These are phyloP conservation scores for Adelphocoris suturalis DNA, from an alignment of 2,888 invertebrate species.

Conservation along the genomic window DNA sequence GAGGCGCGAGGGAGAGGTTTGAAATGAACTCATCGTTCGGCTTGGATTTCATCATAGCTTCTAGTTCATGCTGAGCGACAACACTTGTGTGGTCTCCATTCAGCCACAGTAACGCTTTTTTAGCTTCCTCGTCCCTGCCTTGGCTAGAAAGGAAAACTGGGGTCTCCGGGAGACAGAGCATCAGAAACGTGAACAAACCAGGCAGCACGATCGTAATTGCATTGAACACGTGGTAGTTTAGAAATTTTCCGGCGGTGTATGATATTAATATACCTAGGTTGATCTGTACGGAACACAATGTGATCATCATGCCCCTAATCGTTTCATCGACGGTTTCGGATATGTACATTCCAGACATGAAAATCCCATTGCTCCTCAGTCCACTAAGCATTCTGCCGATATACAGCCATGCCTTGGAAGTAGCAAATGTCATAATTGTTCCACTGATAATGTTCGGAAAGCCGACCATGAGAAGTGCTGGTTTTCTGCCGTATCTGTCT, in stretches of 20 bases:
- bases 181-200: neutral
- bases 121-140: slow-evolving; percentile 4
- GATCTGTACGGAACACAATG: slow-evolving; percentile 11
- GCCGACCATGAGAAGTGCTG: neutral
- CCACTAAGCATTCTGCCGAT: slow-evolving; percentile 5
- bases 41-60: neutral
- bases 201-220: slow-evolving; percentile 21
- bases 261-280: slow-evolving; percentile 37
- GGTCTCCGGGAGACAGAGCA: slow-evolving; percentile 41
- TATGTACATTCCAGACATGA: slow-evolving; percentile 49
- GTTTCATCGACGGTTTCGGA: slow-evolving; percentile 56
- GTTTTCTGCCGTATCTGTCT: slow-evolving; percentile 13
- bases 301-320: slow-evolving; percentile 50
- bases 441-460: neutral
- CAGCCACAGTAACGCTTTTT: slow-evolving; percentile 49
- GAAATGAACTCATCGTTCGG: neutral
- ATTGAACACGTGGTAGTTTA: slow-evolving; percentile 39
- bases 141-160: slow-evolving; percentile 26
- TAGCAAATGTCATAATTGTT: slow-evolving; percentile 26
- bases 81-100: neutral
- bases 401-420: slow-evolving; percentile 7
- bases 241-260: slow-evolving; percentile 10
- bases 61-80: neutral
- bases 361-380: slow-evolving; percentile 19
- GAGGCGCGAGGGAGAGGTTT: neutral